Evolutionary conservation across 2,888 invertebrate species (phyloP), one percentile per base, ranked within the genome.

Genomic region (Noctua janthina): DNA sequence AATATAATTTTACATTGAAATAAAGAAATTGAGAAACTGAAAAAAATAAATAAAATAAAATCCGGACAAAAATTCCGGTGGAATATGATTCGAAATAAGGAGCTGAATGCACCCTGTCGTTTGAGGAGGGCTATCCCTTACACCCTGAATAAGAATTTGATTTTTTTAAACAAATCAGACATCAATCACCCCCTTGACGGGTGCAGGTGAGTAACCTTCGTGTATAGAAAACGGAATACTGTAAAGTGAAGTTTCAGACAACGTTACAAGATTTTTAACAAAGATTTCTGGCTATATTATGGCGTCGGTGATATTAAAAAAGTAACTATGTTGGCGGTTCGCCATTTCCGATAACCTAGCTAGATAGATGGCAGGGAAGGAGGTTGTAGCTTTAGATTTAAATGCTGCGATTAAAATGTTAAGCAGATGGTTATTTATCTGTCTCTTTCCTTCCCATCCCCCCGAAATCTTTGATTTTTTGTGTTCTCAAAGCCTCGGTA

Each of bases 271-370:
- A n/a, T 10, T n/a, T 67, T 67, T 7, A 20, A 5, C 49, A 56
- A 78, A 51, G 23, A 49, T 29, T 7, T 17, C 49, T 56, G 8
- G 15, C 0, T 17, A 3, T 46, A 15, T 39, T 39, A 68, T 29
- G 29, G 29, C 29, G 29, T 29, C 29, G 29, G 29, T 29, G 29
- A 29, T 29, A 29, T 29, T 29, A 29, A 29, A 69, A 76, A 69
- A 23, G 7, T 39, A 68, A 51, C 13, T 13, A 23, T 13, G 15
- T 66, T 81, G 79, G 81, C 79, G 35, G 64, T 29, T 49, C 13
- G 81, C 81, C 71, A 79, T 71, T 39, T 71, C 35, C 54, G 79
- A 79, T 79, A 81, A 81, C 54, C 46, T n/a, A 39, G 35, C 35
- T 39, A 54, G 64, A 46, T 54, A 4, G 15, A 10, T 46, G 35